These are phyloP conservation scores for Macrostomum cliftonense DNA, from an alignment of 2,888 invertebrate species.

Conservation along the genomic window DNA sequence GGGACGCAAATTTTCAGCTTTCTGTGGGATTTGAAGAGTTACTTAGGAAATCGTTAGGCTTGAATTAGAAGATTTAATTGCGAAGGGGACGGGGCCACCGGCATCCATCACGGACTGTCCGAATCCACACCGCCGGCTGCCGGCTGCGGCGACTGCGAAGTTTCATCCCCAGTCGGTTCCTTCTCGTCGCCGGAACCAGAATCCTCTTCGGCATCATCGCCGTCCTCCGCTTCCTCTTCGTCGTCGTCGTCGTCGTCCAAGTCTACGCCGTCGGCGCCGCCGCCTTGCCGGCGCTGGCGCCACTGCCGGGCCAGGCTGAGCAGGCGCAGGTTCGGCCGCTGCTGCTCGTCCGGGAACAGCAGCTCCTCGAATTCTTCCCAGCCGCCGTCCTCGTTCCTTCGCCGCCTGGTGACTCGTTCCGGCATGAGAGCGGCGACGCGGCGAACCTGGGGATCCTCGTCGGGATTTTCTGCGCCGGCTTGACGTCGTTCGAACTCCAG, in stretches of 20 bases:
- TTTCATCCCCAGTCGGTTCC: constrained; percentile 11
- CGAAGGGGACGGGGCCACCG: too few species aligned
- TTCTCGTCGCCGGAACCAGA: constrained; percentile 11
- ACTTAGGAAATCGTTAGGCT: too few species aligned
- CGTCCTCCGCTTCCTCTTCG: not conserved
- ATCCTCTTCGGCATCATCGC: constrained; percentile 14
- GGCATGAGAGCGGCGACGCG: constrained; percentile 6
- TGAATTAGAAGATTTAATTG: too few species aligned
- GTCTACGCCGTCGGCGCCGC: not conserved
- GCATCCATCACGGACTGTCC: too few species aligned
- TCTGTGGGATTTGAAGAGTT: too few species aligned
- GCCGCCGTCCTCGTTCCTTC: constrained; percentile 41
- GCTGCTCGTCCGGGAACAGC: constrained; percentile 88
- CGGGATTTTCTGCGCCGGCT: not conserved
- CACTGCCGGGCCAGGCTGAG: constrained; percentile 85
- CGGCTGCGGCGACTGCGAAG: not conserved
- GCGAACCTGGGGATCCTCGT: not conserved
- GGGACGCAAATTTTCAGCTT: too few species aligned
- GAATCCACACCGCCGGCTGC: too few species aligned
- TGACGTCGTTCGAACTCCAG: constrained; percentile 57
- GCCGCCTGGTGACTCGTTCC: not conserved
- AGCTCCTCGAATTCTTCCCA: constrained; percentile 99
- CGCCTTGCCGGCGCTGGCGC: constrained; percentile 46
- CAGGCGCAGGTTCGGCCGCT: constrained; percentile 76
- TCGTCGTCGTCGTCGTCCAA: constrained; percentile 4